Evolutionary conservation across 2,888 invertebrate species (phyloP).

Genomic region (Amphipoea lucens): DNA sequence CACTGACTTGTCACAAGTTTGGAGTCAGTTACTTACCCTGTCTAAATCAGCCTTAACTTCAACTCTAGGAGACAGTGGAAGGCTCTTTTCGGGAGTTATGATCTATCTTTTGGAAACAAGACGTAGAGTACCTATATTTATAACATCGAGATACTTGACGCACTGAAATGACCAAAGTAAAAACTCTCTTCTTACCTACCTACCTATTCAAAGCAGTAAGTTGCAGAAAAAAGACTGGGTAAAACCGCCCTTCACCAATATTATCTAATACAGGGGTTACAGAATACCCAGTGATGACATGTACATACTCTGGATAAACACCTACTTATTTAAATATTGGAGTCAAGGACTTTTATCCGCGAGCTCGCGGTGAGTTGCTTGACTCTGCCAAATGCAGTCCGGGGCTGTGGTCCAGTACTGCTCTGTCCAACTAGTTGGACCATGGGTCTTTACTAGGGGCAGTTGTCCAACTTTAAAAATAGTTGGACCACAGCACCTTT

Average conservation of each 20-base stretch:
- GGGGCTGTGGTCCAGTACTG: too few relatives aligned
- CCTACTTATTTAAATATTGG: background rate
- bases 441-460: too few relatives aligned
- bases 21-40: too few relatives aligned
- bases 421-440: too few relatives aligned
- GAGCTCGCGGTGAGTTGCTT: background rate
- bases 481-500: too few relatives aligned
- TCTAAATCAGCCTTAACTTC: too few relatives aligned
- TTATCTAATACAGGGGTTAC: background rate
- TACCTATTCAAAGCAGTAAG: background rate
- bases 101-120: background rate
- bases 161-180: background rate
- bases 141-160: background rate
- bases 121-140: background rate
- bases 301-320: background rate
- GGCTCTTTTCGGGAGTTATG: background rate
- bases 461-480: too few relatives aligned
- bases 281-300: background rate
- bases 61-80: background rate
- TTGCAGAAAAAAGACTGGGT: background rate
- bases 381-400: background rate
- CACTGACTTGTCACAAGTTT: too few relatives aligned
- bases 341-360: background rate
- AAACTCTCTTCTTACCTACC: background rate
- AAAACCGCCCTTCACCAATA: background rate